Conservation (phyloP, 2,797 vertebrate species). For the Carduelis carduelis region DNA sequence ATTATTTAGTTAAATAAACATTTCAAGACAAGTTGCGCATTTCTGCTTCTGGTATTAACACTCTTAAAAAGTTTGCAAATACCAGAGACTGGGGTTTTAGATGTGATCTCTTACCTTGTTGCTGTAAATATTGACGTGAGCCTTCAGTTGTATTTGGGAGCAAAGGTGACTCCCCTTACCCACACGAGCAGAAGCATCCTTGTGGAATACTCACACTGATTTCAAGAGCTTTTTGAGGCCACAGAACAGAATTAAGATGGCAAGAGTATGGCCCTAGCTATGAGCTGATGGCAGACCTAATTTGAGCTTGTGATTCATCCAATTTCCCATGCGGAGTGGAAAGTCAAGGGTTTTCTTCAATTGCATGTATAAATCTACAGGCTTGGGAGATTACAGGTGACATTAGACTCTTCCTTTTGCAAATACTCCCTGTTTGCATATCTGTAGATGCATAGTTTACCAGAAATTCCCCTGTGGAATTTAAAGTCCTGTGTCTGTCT, state of each 20-base stretch:
- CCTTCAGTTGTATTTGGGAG: not conserved
- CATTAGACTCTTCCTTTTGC: slow-evolving; percentile 20
- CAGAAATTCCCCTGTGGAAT: slow-evolving; percentile 26
- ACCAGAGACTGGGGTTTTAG: not conserved
- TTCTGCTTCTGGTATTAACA: not conserved
- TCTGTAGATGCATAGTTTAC: not conserved
- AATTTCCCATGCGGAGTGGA: not conserved
- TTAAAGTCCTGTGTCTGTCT: slow-evolving; percentile 2
- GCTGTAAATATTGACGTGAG: not conserved
- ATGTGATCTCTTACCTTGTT: not conserved
- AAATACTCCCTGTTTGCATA: slow-evolving; percentile 3
- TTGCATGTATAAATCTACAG: not conserved
- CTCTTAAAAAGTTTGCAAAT: not conserved
- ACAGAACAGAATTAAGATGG: not conserved
- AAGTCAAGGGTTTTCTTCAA: slow-evolving; percentile 18
- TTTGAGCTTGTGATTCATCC: not conserved
- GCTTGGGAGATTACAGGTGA: slow-evolving; percentile 31
- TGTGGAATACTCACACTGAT: not conserved
- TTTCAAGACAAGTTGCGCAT: not conserved
- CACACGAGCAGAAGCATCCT: not conserved
- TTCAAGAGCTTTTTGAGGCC: not conserved
- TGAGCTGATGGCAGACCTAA: not conserved
- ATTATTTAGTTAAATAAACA: not conserved
- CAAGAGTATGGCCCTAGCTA: not conserved
- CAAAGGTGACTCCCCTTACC: not conserved